phyloP scores from a whole-genome alignment of 2,113 vertebrate genomes.

The Zosterops lateralis region DNA sequence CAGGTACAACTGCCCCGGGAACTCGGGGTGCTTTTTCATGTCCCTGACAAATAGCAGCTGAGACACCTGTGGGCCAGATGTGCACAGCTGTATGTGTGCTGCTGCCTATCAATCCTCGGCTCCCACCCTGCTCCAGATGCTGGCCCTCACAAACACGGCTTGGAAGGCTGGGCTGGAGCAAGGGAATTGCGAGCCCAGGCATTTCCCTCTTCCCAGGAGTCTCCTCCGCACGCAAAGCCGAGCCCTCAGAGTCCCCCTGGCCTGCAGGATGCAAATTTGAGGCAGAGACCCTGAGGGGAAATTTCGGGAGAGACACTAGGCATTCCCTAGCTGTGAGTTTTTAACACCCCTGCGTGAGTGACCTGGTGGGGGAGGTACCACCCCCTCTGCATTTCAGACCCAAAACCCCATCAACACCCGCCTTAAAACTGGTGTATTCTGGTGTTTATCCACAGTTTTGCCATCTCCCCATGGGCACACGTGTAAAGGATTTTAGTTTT shows the following conservation, averaged over 20 bases:
- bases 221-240: rapidly evolving
- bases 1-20: background rate
- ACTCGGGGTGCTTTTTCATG: background rate
- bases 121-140: constrained; percentile 24
- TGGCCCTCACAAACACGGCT: background rate
- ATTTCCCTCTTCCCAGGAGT: background rate
- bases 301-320: rapidly evolving
- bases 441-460: background rate
- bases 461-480: rapidly evolving
- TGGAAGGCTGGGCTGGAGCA: background rate
- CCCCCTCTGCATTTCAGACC: background rate
- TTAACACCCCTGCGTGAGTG: background rate
- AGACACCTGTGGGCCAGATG: constrained; percentile 59
- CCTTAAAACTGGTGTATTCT: background rate
- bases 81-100: constrained; percentile 15
- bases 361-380: rapidly evolving
- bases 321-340: background rate
- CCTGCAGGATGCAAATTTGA: rapidly evolving
- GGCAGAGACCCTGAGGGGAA: background rate
- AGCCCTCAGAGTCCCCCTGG: background rate
- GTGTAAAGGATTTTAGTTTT: background rate
- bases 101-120: background rate
- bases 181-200: background rate
- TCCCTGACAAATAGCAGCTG: constrained; percentile 1
- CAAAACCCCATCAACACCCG: rapidly evolving